Evolutionary conservation across 2,113 vertebrate genomes (phyloP).

Genomic region (Urocitellus parryii): DNA sequence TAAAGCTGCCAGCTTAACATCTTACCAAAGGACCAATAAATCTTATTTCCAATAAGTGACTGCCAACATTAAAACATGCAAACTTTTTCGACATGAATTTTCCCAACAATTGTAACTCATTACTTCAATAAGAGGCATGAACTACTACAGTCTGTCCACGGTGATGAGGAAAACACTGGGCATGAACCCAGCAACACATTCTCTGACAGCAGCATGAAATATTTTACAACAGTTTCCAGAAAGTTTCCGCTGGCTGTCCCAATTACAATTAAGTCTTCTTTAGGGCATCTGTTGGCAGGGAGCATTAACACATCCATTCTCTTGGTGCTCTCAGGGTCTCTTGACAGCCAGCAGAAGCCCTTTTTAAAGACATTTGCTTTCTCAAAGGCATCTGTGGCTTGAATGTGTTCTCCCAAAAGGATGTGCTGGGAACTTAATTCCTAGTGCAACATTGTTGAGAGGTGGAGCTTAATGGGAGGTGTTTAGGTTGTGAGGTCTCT

Average conservation of each 20-base stretch:
- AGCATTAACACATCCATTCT: background rate
- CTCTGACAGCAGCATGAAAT: conserved; percentile 68
- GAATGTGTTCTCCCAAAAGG: background rate
- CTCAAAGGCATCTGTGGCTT: background rate
- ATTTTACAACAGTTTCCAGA: conserved; percentile 64
- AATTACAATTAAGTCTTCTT: conserved; percentile 48
- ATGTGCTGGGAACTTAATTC: background rate
- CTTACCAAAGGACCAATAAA: conserved; percentile 66
- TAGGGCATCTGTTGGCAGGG: background rate
- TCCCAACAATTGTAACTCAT: conserved; percentile 67
- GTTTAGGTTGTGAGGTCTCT: rapidly evolving
- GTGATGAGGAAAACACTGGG: conserved; percentile 38
- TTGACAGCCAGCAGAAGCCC: background rate
- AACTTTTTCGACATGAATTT: conserved; percentile 65
- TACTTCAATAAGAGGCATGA: conserved; percentile 36
- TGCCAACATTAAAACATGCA: conserved; percentile 62
- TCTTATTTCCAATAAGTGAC: conserved; percentile 51
- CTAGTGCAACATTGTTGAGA: background rate
- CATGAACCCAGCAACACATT: conserved; percentile 22
- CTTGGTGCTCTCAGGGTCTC: too few relatives aligned
- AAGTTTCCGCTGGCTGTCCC: conserved; percentile 52
- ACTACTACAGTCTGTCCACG: conserved; percentile 11
- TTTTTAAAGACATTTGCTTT: background rate
- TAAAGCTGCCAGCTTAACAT: conserved; percentile 42
- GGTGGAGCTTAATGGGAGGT: background rate